phyloP scores from a whole-genome alignment of 2,888 invertebrate genomes.

The Macrophya alboannulata region DNA sequence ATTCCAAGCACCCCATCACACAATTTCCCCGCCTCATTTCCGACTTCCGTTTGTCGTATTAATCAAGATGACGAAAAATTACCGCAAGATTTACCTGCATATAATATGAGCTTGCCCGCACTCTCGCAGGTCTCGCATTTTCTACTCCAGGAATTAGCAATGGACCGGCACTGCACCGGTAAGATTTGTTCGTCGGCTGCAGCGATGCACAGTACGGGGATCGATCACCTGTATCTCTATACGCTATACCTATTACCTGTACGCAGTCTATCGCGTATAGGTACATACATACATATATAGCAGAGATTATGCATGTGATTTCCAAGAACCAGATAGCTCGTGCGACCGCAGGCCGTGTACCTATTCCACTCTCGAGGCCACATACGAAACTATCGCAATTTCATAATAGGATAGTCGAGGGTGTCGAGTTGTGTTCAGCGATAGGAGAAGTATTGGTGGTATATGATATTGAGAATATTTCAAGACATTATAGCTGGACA shows the following conservation, averaged over 20 bases:
- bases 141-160: constrained; percentile 2
- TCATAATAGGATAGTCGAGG: neutral
- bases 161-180: neutral
- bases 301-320: constrained; percentile 11
- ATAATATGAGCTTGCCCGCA: neutral
- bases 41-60: neutral
- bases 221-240: constrained; percentile 16
- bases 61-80: neutral
- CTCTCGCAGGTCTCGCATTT: neutral
- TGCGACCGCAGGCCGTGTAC: constrained; percentile 25
- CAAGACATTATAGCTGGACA: neutral
- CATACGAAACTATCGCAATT: neutral
- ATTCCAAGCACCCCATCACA: neutral
- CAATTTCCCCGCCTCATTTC: neutral
- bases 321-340: constrained; percentile 30
- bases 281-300: neutral
- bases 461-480: constrained; percentile 9
- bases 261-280: neutral
- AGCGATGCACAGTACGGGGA: neutral
- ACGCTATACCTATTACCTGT: neutral
- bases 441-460: neutral
- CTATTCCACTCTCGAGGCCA: neutral
- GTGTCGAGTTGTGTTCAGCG: neutral
- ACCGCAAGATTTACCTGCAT: neutral
- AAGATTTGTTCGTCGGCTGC: neutral